Evolutionary conservation across 1,140 invertebrate species (phyloP), one percentile per base, ranked within the genome.

Genomic region (Tetranychus cinnabarinus): DNA sequence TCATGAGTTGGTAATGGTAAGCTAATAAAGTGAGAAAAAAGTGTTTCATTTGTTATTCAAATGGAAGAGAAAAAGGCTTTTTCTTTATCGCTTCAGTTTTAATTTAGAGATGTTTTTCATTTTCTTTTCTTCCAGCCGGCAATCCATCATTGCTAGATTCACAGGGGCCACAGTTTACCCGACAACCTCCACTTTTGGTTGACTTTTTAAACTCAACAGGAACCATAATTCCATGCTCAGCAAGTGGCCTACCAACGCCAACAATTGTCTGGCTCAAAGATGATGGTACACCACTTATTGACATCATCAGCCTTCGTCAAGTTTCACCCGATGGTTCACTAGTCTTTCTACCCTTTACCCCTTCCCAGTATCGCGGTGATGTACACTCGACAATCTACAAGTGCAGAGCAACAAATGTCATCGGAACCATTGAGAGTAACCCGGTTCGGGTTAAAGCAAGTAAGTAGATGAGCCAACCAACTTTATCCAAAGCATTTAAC

Each of bases 141-240:
- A 42, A 42, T 42, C 5, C 39, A 42, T 42, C 23, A 23, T 23
- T 23, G 23, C 23, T 42, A 42, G 39, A 42, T 42, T 46, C 50
- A 42, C 61, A 61, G 5, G 55, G 58, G 12, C 62, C 65, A 66
- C 84, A 83, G 65, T 93, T 93, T 73, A 79, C 88, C 59, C 84
- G 83, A 67, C 88, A 91, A 77, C 88, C 88, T 23, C 84, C 84
- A 62, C 88, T 86, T 72, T 80, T 84, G 65, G 80, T 95, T 55
- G 88, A 90, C 71, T 93, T 93, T 73, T 88, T 86, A 62, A 95
- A 93, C 72, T 88, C 86, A 58, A 91, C 87, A 37, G 89, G 88
- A 66, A 84, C 87, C 61, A 82, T 85, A 65, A 85, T 96, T 50
- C 86, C 90, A 72, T 96, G 90, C 72, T 83, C 86, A 66, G 87